Base-by-base conservation (phyloP, 1,140 invertebrate species). In the Habropoda laboriosa region DNA sequence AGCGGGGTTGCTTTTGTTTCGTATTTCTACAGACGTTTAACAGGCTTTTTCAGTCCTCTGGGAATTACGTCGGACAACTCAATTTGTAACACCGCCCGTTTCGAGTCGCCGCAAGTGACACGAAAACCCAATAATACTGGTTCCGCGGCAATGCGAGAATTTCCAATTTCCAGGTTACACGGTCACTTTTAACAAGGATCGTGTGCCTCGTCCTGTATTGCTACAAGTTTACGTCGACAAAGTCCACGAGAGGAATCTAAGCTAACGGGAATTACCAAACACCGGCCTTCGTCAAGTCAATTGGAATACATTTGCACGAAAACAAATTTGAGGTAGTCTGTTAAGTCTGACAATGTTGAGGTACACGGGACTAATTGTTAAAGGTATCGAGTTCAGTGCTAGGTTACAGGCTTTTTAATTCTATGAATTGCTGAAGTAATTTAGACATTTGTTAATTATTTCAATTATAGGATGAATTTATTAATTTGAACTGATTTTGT, bases 101-200 rank as follows among this genome's bases (percentile, higher is more conserved):
- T 45, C 21, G 32, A 77, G 40, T 47, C 30, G 30, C 66, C 74
- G 27, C 81, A 67, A 83, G 70, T 84, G 79, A 83, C 81, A 78
- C 76, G 81, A 80, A 32, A 83, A 84, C 82, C 76, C 70, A 51
- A 84, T 84, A 83, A 55, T 67, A 79, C 78, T 67, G 32, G n/a
- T 32, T 42, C 55, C 27, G 47, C 27, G 76, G 76, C 64, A 67
- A 79, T 57, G 81, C 66, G 64, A 83, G 82, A 84, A 84, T 83
- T 83, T 83, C 75, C 81, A 84, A 83, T 83, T 84, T 84, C 75
- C 47, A 83, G 83, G 55, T 83, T 64, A 45, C n/a, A n/a, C 18
- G 66, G 3, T 18, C 18, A 32, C 51, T 70, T 76, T 67, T 68
- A 68, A 67, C 63, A 27, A n/a, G 63, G 30, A 68, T 32, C 51